Conservation (phyloP, 2,113 vertebrate genomes). For the Oenanthe oenanthe region DNA sequence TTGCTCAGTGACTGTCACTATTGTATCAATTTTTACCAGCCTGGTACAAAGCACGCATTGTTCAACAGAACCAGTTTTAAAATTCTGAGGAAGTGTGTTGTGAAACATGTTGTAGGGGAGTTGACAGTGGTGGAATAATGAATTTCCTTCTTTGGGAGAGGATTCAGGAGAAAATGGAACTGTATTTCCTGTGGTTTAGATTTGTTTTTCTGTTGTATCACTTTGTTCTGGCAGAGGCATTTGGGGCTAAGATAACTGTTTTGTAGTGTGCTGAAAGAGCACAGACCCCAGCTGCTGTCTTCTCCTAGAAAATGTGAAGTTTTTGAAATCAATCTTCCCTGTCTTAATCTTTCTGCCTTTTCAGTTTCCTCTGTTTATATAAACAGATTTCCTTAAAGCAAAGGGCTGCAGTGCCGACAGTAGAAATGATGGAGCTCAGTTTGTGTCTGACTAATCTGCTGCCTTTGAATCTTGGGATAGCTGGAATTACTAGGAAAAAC, state of each 20-base stretch:
- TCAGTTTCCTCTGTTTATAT: neutral
- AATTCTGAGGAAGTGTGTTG: conserved; percentile 1
- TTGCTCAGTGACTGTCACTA: neutral
- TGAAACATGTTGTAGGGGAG: neutral
- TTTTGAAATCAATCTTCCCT: neutral
- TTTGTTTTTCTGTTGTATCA: conserved; percentile 8
- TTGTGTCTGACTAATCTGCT: conserved; percentile 8
- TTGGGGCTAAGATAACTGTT: neutral
- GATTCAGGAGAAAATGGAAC: neutral
- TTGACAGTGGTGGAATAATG: neutral
- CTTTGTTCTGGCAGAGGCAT: neutral
- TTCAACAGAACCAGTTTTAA: neutral
- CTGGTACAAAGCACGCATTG: neutral
- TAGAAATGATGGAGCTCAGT: neutral
- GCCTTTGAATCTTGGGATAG: conserved; percentile 15
- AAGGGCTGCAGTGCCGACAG: neutral
- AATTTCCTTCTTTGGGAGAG: conserved; percentile 25
- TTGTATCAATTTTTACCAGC: neutral
- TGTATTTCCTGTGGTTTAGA: conserved; percentile 25
- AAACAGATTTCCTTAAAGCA: neutral
- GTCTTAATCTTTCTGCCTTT: neutral
- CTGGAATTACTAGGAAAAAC: conserved; percentile 23
- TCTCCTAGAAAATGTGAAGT: neutral
- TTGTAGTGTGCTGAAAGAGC: neutral
- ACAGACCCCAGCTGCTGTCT: neutral